phyloP scores from a whole-genome alignment of 2,113 vertebrate species.

The Saccopteryx bilineata region DNA sequence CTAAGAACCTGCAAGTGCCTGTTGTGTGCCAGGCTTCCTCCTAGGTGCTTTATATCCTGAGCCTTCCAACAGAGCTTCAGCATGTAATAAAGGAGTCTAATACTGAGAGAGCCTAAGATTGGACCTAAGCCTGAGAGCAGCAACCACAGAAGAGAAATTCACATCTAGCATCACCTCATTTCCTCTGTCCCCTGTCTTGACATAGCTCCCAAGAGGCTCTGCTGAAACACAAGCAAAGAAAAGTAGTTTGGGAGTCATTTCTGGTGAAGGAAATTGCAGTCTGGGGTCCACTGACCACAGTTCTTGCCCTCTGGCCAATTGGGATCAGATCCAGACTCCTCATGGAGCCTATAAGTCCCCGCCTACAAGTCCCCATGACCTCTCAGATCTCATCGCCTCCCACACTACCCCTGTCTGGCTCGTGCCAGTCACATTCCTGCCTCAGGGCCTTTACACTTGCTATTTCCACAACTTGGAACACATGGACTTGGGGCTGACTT shows the following conservation, averaged over 20 bases:
- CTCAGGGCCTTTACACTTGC: conserved; percentile 17
- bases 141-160: background rate
- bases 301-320: background rate
- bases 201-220: background rate
- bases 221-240: background rate
- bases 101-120: background rate
- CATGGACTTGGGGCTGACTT: background rate
- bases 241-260: background rate
- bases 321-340: background rate
- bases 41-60: background rate
- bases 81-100: background rate
- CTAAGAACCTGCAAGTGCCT: background rate
- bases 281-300: background rate
- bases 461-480: background rate
- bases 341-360: background rate
- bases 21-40: background rate
- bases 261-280: background rate
- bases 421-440: background rate
- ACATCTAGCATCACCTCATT: background rate
- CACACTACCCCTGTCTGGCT: background rate
- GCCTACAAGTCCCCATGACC: background rate
- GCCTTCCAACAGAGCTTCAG: background rate
- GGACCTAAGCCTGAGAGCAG: background rate
- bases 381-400: background rate
- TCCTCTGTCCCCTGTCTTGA: background rate